Evolutionary conservation across 2,888 invertebrate species (phyloP).

Genomic region (Drosophila kambysellisi): DNA sequence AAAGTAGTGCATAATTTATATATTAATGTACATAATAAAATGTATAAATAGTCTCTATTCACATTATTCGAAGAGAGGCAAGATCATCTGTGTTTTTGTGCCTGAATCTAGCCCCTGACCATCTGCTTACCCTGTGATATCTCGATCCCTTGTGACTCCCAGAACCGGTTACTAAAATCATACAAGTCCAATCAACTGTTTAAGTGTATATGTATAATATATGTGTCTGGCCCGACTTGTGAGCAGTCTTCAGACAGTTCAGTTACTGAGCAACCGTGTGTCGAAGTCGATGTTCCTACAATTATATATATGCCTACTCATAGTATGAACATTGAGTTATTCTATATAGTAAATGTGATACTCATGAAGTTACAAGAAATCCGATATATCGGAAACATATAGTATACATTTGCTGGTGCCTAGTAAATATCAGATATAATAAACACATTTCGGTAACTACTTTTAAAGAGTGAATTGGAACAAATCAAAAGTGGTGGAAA

Average conservation of each 20-base stretch:
- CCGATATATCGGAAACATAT: background rate
- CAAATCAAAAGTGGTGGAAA: background rate
- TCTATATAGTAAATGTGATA: background rate
- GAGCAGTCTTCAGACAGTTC: conserved; percentile 3
- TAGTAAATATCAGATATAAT: background rate
- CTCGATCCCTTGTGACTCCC: conserved; percentile 19
- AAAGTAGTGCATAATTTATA: conserved; percentile 33
- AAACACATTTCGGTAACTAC: background rate
- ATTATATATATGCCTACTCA: background rate
- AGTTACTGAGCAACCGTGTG: conserved; percentile 30
- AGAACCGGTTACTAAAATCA: conserved; percentile 11
- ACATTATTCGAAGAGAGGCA: conserved; percentile 3
- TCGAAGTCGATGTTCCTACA: conserved; percentile 4
- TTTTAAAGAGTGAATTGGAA: background rate
- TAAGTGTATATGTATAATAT: background rate
- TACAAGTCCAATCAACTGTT: background rate
- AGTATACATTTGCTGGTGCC: background rate
- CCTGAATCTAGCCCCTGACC: conserved; percentile 11
- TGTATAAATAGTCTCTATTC: background rate
- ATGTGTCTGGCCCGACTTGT: background rate
- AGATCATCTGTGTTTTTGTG: conserved; percentile 27
- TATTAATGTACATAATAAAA: background rate
- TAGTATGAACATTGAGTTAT: background rate
- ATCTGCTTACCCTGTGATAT: background rate
- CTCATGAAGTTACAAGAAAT: background rate